phyloP scores from a whole-genome alignment of 2,113 vertebrate species.

The Onychorhynchus coronatus region DNA sequence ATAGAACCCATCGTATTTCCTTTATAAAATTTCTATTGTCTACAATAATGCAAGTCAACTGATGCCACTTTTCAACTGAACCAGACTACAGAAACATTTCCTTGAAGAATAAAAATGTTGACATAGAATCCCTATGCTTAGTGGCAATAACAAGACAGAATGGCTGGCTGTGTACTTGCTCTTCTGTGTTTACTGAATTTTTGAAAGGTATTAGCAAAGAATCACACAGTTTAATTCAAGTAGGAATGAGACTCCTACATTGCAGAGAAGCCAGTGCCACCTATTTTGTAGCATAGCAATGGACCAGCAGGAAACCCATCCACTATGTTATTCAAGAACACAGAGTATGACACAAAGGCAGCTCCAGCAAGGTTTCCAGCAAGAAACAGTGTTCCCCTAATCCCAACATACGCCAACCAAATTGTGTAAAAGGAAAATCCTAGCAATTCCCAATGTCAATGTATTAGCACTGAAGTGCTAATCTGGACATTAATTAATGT shows the following conservation, averaged over 20 bases:
- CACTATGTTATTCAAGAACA: neutral
- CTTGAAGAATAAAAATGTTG: neutral
- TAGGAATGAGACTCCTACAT: neutral
- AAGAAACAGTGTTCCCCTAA: neutral
- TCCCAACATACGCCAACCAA: neutral
- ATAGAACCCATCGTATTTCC: neutral
- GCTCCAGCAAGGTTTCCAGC: neutral
- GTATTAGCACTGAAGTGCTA: conserved; percentile 51
- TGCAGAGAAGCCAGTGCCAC: neutral
- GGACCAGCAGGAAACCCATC: neutral
- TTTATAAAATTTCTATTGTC: neutral
- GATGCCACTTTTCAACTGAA: neutral
- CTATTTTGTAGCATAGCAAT: neutral
- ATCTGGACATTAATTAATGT: conserved; percentile 52
- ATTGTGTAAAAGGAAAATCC: neutral
- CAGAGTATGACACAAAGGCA: neutral
- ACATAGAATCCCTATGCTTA: accelerated
- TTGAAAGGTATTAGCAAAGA: neutral
- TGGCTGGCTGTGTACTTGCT: neutral
- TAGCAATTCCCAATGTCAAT: conserved; percentile 31
- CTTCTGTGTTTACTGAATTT: neutral
- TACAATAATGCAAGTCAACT: neutral
- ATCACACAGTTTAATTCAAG: neutral
- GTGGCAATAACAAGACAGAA: neutral
- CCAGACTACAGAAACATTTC: neutral